A percentile compares a stretch with the other conserved stretches of the same genome.
Evolutionary conservation across 2,888 invertebrate genomes (phyloP).

Genomic region (Rotaria macrura): DNA sequence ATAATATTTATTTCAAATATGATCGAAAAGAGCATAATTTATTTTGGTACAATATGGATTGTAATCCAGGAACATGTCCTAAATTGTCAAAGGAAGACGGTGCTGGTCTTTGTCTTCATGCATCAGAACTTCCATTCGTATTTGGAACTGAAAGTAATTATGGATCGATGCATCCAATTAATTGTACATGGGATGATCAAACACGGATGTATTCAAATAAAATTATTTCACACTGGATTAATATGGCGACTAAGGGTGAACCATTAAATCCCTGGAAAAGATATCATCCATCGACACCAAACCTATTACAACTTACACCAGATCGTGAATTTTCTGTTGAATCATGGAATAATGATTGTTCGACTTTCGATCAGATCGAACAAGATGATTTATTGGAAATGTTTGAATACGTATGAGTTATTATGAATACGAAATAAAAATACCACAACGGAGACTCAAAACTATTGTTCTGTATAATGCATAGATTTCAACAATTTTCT

Average conservation of each 20-base stretch:
- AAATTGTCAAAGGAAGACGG: neutral
- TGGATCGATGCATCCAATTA: neutral
- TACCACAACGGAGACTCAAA: no score
- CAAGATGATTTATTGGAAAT: no score
- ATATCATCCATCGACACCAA: neutral
- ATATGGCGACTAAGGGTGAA: neutral
- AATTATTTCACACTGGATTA: neutral
- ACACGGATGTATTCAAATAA: neutral
- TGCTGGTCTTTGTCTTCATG: neutral
- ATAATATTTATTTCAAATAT: neutral
- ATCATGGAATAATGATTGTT: no score
- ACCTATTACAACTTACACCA: neutral
- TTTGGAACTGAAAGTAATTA: neutral
- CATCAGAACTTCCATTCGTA: neutral
- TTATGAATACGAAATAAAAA: no score
- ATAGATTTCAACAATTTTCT: no score
- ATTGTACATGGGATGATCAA: neutral
- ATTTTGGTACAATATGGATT: neutral
- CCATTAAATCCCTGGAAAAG: neutral
- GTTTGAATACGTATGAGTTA: no score
- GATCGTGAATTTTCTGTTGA: neutral
- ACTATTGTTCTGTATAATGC: no score
- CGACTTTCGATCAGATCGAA: no score
- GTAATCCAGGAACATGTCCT: neutral
- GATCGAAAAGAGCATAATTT: neutral